Evolutionary conservation across 2,888 invertebrate species (phyloP), one percentile per base, ranked within the genome.

Genomic region (Meteorus cinctellus): DNA sequence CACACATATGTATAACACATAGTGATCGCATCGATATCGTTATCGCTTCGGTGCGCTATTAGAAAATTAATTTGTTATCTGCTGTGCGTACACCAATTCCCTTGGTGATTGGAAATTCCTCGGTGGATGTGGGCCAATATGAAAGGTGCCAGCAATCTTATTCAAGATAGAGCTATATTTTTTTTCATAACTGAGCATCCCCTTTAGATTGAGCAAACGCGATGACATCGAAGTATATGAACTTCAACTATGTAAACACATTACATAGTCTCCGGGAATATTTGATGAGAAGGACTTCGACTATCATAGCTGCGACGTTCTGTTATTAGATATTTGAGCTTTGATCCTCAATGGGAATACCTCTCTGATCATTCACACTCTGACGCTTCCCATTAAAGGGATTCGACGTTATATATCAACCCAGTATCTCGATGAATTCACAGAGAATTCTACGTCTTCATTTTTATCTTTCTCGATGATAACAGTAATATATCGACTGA

Each of bases 271-370:
- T 48, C 3, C 19, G 66, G 3, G 1, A 16, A 24, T 48, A 16
- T 27, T 16, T 19, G 36, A 51, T 34, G 31, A 69, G 55, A 55
- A 31, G 19, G 31, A 27, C n/a, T 2, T 16, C 69, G 4, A 29
- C 27, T n/a, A 34, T 19, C 55, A 55, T 29, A 29, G 31, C 55
- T 12, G 10, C 6, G 29, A 34, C 31, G 55, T 51, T 36, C 16
- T 16, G 29, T 31, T 29, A 71, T 71, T 71, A 62, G 16, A 71
- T 62, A 24, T 60, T 62, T 12, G 10, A 41, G 29, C 71, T 71
- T 62, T 71, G 71, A 65, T 74, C 62, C 59, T 34, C 24, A 34
- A 19, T 12, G 36, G 14, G 6, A 45, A 68, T 45, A 8, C 27
- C 60, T 60, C 29, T 29, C 10, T 36, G 27, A 59, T 27, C 68